Conservation (phyloP, 64 coral and sea anemone species). For the Actinia tenebrosa region DNA sequence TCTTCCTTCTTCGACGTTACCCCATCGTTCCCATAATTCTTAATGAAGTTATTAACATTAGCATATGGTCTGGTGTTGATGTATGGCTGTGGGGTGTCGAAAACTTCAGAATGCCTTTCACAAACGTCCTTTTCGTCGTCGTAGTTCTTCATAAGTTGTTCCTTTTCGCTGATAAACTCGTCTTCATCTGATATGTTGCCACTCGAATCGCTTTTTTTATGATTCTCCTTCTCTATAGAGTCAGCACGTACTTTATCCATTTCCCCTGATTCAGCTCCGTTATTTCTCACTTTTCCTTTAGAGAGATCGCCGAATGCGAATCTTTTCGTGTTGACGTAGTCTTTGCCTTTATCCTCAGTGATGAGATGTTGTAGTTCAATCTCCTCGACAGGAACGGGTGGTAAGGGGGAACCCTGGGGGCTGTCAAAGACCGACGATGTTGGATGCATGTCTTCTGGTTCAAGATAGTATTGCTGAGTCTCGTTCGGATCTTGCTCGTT, state of each 20-base stretch:
- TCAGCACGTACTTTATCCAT: conserved; percentile 70
- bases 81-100: conserved; percentile 48
- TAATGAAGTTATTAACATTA: conserved; percentile 6
- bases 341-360: not conserved
- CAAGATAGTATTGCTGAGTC: conserved; percentile 46
- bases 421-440: conserved; percentile 9
- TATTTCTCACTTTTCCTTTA: conserved; percentile 18
- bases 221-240: conserved; percentile 51
- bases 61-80: conserved; percentile 19
- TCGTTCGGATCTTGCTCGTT: conserved; percentile 23
- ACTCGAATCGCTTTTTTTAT: conserved; percentile 34
- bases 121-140: conserved; percentile 75
- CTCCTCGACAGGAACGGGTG: conserved; percentile 63
- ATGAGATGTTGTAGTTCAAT: conserved; percentile 65
- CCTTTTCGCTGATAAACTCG: conserved; percentile 66
- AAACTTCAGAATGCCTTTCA: conserved; percentile 72
- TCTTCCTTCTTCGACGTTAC: not conserved
- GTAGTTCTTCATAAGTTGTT: conserved; percentile 50
- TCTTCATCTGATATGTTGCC: conserved; percentile 22
- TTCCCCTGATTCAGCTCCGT: conserved; percentile 29
- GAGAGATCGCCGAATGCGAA: conserved; percentile 49
- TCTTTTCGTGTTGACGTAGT: conserved; percentile 24
- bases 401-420: conserved; percentile 38
- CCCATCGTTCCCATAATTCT: conserved; percentile 3
- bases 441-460: conserved; percentile 44